A percentile compares a stretch with the other conserved stretches of the same genome.
Evolutionary conservation across 2,888 invertebrate species (phyloP).

Genomic region (Strigamia crassipes): DNA sequence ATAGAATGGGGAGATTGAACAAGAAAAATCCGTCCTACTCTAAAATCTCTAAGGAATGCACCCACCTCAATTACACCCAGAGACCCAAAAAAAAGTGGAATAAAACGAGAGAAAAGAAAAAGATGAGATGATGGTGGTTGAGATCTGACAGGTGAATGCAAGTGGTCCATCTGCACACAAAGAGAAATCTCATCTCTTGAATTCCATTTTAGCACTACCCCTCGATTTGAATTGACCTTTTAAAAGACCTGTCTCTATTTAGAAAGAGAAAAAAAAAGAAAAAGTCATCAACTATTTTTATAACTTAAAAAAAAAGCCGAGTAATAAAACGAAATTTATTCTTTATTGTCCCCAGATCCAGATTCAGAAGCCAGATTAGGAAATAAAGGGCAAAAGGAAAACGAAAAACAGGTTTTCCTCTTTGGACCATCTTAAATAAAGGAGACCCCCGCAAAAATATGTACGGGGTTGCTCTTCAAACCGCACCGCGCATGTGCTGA

Average conservation of each 20-base stretch:
- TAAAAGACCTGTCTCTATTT: conserved; percentile 23
- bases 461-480: conserved; percentile 1
- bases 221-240: conserved; percentile 39
- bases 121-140: conserved; percentile 35
- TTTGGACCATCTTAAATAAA: conserved; percentile 14
- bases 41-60: conserved; percentile 33
- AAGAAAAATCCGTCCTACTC: conserved; percentile 38
- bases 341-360: conserved; percentile 15
- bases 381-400: conserved; percentile 33
- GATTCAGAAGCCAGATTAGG: conserved; percentile 34
- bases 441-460: conserved; percentile 39
- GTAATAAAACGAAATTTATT: conserved; percentile 26
- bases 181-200: conserved; percentile 40
- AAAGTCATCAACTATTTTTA: conserved; percentile 30
- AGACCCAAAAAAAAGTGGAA: conserved; percentile 34
- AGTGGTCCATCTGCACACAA: conserved; percentile 40
- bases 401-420: conserved; percentile 12
- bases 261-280: background rate
- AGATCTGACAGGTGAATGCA: conserved; percentile 42
- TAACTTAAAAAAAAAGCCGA: conserved; percentile 3
- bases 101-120: conserved; percentile 20
- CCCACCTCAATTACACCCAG: conserved; percentile 32
- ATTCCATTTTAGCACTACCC: conserved; percentile 35
- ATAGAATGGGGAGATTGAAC: background rate
- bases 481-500: conserved; percentile 29